Base-by-base conservation (phyloP, 2,888 invertebrate genomes). In the Ashinkailepas kermadecensis region DNA sequence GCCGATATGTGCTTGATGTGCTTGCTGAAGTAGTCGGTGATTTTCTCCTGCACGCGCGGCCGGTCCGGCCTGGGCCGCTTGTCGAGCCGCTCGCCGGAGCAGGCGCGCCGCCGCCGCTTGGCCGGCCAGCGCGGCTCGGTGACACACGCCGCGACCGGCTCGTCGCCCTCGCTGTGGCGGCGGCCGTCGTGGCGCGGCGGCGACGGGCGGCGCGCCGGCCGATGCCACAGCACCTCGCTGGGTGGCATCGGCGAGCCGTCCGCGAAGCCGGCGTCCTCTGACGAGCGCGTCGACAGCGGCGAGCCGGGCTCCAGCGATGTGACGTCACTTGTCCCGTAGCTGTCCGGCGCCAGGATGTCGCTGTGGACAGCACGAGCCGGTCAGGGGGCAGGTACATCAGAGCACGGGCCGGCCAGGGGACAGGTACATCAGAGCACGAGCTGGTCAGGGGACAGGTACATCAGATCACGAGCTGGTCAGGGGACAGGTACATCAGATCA, bases 21-120 rank as follows among this genome's bases (percentile, higher is more conserved):
- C 39, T 70, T 70, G 70, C 70, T 70, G 39, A 70, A 70, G 70
- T 70, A 70, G 15, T 70, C 70, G 70, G 70, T 70, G 70, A 70
- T 70, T 15, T 70, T 70, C 70, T 70, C 70, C 39, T 70, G 70
- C 15, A 70, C 70, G 70, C 70, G 70, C 70, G 70, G 70, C 70
- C 70, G 25, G 25, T 7, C 39, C 67, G 25, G 67, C 11, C 25
- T 23, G 4, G 67, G 25, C 25, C 67, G 67, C 67, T 23, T 39
- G 67, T 10, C 11, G 67, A 39, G 23, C 70, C 70, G 25, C 70
- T 70, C 70, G 6, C 39, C 70, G 15, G 70, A 15, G 12, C 39
- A 70, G 70, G 70, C 25, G 23, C 70, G 70, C 70, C 70, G 70
- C 0, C 70, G 70, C 70, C 70, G 70, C 39, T 70, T 70, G 25